These are phyloP conservation scores for Parazoanthus atlanticus DNA, from an alignment of 92 coral and sea anemone species.

Conservation along the genomic window DNA sequence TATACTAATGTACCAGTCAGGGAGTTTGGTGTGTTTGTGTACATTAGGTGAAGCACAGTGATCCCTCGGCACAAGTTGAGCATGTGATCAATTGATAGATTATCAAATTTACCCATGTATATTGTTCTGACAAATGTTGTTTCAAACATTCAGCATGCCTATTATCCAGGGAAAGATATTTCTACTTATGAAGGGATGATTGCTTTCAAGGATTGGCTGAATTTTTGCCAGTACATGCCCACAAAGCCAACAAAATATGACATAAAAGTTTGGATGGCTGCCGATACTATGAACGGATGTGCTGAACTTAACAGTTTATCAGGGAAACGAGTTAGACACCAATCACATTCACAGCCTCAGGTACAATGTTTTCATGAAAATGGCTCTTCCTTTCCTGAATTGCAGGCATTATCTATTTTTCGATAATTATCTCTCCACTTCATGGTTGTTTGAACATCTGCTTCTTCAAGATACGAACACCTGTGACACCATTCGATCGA, in stretches of 20 bases:
- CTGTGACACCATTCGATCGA: conserved; percentile 51
- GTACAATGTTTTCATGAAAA: conserved; percentile 60
- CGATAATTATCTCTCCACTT: conserved; percentile 47
- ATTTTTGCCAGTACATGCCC: too few relatives aligned
- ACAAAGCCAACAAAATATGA: too few relatives aligned
- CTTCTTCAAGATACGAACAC: conserved; percentile 50
- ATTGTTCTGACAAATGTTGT: background rate
- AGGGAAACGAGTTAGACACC: conserved; percentile 38
- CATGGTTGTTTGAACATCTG: conserved; percentile 45
- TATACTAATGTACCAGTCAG: too few relatives aligned
- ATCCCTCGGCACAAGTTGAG: background rate
- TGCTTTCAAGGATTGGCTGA: background rate
- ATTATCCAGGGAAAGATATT: conserved; percentile 13
- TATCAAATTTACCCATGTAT: too few relatives aligned
- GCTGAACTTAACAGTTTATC: conserved; percentile 44
- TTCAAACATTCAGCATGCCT: background rate
- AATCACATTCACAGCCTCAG: conserved; percentile 56
- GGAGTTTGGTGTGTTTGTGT: too few relatives aligned
- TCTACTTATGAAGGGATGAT: conserved; percentile 1
- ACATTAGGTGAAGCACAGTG: too few relatives aligned
- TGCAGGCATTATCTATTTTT: conserved; percentile 39
- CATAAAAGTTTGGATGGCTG: too few relatives aligned
- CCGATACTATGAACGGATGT: conserved; percentile 60
- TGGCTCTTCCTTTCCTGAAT: conserved; percentile 53
- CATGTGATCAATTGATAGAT: conserved; percentile 11